Percentiles rank a stretch among this genome's conserved stretches.
Conservation (phyloP, 2,113 vertebrate species). For the Tragelaphus buxtoni region DNA sequence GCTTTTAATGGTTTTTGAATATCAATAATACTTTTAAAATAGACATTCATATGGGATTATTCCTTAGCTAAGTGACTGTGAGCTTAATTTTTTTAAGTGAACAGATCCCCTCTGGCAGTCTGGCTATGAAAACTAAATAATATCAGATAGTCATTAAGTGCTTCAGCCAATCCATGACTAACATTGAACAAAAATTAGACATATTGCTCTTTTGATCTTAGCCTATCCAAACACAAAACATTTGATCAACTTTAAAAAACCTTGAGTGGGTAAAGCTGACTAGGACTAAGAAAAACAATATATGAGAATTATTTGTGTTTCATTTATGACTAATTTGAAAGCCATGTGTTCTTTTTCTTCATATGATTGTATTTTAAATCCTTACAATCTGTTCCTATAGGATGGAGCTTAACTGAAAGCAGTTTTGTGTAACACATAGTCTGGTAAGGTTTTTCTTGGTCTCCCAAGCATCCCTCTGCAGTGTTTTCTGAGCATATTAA, state of each 20-base stretch:
- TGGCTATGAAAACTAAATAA: slow-evolving; percentile 15
- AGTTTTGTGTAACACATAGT: slow-evolving; percentile 64
- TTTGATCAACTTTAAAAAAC: slow-evolving; percentile 29
- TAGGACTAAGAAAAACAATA: slow-evolving; percentile 25
- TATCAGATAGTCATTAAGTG: neutral
- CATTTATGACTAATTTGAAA: slow-evolving; percentile 72
- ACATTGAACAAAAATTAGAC: neutral
- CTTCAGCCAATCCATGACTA: neutral
- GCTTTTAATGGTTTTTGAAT: slow-evolving; percentile 28
- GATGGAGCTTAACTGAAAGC: slow-evolving; percentile 63
- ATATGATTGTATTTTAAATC: slow-evolving; percentile 72
- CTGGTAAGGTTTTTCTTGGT: slow-evolving; percentile 65
- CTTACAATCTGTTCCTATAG: slow-evolving; percentile 68
- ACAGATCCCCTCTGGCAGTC: neutral
- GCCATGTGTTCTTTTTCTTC: slow-evolving; percentile 72
- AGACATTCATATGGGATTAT: neutral
- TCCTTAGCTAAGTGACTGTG: neutral
- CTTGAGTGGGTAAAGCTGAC: neutral
- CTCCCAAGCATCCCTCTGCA: slow-evolving; percentile 47
- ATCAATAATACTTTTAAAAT: neutral
- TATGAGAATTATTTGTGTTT: slow-evolving; percentile 58
- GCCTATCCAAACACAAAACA: slow-evolving; percentile 28
- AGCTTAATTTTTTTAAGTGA: slow-evolving; percentile 19
- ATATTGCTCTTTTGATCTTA: neutral
- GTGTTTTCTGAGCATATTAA: slow-evolving; percentile 45